Base-by-base conservation (phyloP, 2,888 invertebrate species). In the Gryllus longicercus region DNA sequence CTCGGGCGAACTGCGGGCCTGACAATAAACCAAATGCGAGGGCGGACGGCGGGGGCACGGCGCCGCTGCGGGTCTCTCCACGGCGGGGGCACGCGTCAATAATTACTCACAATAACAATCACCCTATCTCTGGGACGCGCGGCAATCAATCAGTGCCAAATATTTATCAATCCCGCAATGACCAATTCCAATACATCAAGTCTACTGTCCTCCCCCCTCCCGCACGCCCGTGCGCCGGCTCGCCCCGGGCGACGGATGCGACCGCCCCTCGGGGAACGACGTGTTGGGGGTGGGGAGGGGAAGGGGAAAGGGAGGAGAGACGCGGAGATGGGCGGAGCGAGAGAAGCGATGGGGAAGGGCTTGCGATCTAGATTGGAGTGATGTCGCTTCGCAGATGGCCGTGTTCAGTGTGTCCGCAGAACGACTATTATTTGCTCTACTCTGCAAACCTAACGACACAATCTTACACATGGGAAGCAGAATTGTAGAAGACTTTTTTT, bases 151-250 rank as follows among this genome's bases (percentile, higher is more conserved):
- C 63, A 18, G 63, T n/a, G 14, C 63, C 63, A 63, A 63, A 63
- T 63, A 63, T 63, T 63, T 63, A 63, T 63, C 63, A 63, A 63
- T 63, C 63, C 63, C 63, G n/a, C 63, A 63, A n/a, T n/a, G 63
- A 18, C 63, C 63, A n/a, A 63, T 63, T 63, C 63, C 63, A 63
- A 63, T 63, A 63, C 63, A 63, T 63, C 63, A 63, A 63, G 16
- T 63, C 38, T 38, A 38, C 38, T 63, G 63, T 63, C 14, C 63
- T n/a, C 10, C n/a, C 14, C 63, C 63, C 63, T 63, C 63, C n/a
- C 63, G 14, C 63, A 63, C 63, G 3, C 63, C n/a, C 63, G n/a
- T n/a, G n/a, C 63, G n/a, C 63, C n/a, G 3, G 11, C 11, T 63
- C 63, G 8, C 38, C 38, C 38, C 8, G 38, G 38, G 38, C 38